Evolutionary conservation across 2,888 invertebrate species (phyloP), one percentile per base, ranked within the genome.

Genomic region (Coelinius sp.): DNA sequence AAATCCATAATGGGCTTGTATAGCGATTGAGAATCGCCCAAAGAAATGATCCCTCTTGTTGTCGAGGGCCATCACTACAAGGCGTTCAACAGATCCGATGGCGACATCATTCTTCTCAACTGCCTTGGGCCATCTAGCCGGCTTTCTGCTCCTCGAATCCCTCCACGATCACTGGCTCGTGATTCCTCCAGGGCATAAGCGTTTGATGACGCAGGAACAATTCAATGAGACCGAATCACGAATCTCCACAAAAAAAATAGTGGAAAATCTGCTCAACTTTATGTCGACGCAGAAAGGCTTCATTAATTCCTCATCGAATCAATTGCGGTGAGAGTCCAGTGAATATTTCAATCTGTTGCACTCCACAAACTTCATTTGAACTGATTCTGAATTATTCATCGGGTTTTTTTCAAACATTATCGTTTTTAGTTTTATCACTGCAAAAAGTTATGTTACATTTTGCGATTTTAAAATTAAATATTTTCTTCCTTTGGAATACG

Each of bases 261-360:
- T n/a, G n/a, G 41, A 41, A 41, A 41, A 41, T 1, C 6, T 41
- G n/a, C 41, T 41, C 10, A 41, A 10, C 41, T 41, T n/a, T 12
- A 2, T 12, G 41, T 1, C 41, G 41, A 41, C 41, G n/a, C n/a
- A n/a, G 20, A 49, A 6, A 49, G 7, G 46, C 46, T 49, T 49
- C 46, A 49, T 49, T 20, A 49, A 49, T 20, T 8, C 17, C 6
- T 2, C 20, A 49, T 49, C 46, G 7, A 20, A 49, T 17, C 20
- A 14, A 17, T 20, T 17, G 2, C 41, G 10, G 7, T 5, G 10
- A 49, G 10, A 20, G 7, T 49, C 20, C 46, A 20, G 17, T 20
- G 46, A 14, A 49, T 49, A 49, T 49, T 49, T 17, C 46, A 49
- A 49, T 49, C 46, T 49, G 46, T 20, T 49, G 46, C 46, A 20